Evolutionary conservation across 2,888 invertebrate genomes (phyloP).

Genomic region (Pimpla rufipes): DNA sequence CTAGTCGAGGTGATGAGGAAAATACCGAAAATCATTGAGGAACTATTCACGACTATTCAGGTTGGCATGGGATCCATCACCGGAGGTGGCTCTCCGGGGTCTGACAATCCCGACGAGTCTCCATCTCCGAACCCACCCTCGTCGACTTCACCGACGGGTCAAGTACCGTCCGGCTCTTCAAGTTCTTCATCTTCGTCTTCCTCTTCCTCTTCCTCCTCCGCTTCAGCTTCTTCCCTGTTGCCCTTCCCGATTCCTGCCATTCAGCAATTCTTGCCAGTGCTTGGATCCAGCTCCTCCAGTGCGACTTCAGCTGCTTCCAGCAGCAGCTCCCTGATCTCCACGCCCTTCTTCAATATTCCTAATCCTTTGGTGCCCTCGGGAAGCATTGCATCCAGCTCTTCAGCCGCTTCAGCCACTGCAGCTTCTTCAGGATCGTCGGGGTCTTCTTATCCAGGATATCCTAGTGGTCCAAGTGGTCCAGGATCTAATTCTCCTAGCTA

Average conservation of each 20-base stretch:
- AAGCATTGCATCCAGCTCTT: background rate
- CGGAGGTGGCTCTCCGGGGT: background rate
- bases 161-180: background rate
- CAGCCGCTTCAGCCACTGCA: constrained; percentile 7
- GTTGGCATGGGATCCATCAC: background rate
- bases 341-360: background rate
- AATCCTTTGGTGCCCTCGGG: background rate
- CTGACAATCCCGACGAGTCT: too few species aligned
- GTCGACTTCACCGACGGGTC: background rate
- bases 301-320: background rate
- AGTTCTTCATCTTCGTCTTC: background rate
- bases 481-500: background rate
- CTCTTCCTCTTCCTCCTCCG: background rate
- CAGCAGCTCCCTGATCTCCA: background rate
- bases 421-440: background rate
- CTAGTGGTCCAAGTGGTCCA: background rate
- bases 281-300: background rate
- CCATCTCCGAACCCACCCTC: background rate
- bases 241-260: background rate
- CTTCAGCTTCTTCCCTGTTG: background rate
- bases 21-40: background rate
- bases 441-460: background rate
- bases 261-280: background rate
- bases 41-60: background rate
- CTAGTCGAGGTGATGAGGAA: background rate